These are phyloP conservation scores for Sesia bembeciformis DNA, from an alignment of 2,888 invertebrate genomes.

Conservation along the genomic window DNA sequence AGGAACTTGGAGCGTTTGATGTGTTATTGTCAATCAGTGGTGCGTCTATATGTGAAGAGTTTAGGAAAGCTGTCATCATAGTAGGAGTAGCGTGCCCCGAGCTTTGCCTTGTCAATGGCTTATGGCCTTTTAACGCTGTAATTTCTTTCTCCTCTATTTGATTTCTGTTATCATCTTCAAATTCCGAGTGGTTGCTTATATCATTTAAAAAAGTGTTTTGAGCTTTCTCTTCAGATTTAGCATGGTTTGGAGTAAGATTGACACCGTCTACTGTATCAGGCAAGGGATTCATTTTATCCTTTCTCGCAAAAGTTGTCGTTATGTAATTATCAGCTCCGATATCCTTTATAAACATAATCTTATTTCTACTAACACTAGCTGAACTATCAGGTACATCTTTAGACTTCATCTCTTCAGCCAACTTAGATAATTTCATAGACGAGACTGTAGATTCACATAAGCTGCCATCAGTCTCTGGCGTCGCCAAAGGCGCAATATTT, in stretches of 20 bases:
- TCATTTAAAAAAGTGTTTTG: slow-evolving; percentile 63
- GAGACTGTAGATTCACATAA: slow-evolving; percentile 72
- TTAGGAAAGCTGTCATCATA: slow-evolving; percentile 65
- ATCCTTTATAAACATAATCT: slow-evolving; percentile 76
- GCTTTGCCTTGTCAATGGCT: slow-evolving; percentile 79
- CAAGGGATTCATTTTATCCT: slow-evolving; percentile 41
- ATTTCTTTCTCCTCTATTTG: slow-evolving; percentile 69
- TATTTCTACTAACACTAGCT: slow-evolving; percentile 63
- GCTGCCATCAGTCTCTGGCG: slow-evolving; percentile 77
- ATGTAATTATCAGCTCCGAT: slow-evolving; percentile 84
- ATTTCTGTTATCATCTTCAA: slow-evolving; percentile 66
- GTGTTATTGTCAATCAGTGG: slow-evolving; percentile 41
- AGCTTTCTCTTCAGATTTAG: slow-evolving; percentile 64
- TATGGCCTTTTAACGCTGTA: slow-evolving; percentile 75
- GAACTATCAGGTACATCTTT: slow-evolving; percentile 58
- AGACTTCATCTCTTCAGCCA: slow-evolving; percentile 53
- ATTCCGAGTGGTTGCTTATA: slow-evolving; percentile 62
- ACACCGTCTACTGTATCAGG: slow-evolving; percentile 41
- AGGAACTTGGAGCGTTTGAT: slow-evolving; percentile 53
- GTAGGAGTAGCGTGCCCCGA: slow-evolving; percentile 74
- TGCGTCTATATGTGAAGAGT: slow-evolving; percentile 53
- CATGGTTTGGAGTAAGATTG: slow-evolving; percentile 49
- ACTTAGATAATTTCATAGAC: slow-evolving; percentile 63
- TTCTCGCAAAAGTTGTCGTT: slow-evolving; percentile 76
- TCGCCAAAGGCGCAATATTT: slow-evolving; percentile 73